Percentiles rank a stretch among this genome's conserved stretches.
Conservation (phyloP, 53 echinoderm and acorn worm species). For the Actinopyga echinites region DNA sequence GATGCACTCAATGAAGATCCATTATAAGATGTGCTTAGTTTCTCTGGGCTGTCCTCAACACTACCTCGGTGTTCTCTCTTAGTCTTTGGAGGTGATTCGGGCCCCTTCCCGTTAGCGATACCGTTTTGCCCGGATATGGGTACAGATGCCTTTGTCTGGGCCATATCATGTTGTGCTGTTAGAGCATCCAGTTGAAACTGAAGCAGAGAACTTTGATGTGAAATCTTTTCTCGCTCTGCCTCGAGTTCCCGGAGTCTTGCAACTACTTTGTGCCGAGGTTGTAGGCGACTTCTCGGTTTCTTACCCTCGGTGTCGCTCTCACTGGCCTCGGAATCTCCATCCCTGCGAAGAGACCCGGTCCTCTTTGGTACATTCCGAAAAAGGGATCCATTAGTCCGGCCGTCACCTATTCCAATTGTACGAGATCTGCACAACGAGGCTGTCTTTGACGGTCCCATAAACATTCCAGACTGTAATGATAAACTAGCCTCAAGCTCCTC, state of each 20-base stretch:
- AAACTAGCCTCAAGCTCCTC: slow-evolving; percentile 84
- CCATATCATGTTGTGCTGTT: slow-evolving; percentile 66
- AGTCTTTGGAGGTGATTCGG: neutral
- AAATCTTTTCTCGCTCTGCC: slow-evolving; percentile 66
- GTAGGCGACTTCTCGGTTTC: slow-evolving; percentile 25
- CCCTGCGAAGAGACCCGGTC: slow-evolving; percentile 15
- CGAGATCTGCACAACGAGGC: slow-evolving; percentile 69
- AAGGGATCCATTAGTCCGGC: neutral
- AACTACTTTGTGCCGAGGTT: slow-evolving; percentile 54
- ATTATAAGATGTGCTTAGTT: slow-evolving; percentile 4
- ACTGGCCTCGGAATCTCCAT: slow-evolving; percentile 10
- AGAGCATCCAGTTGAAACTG: slow-evolving; percentile 86
- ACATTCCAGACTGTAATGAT: slow-evolving; percentile 24
- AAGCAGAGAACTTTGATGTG: slow-evolving; percentile 78
- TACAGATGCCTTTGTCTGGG: slow-evolving; percentile 56
- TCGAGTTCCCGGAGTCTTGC: slow-evolving; percentile 73
- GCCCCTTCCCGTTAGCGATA: neutral
- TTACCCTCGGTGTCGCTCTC: slow-evolving; percentile 29
- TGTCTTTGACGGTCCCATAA: slow-evolving; percentile 27
- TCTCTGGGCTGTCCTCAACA: slow-evolving; percentile 8
- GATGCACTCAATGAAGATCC: neutral
- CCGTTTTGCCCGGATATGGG: slow-evolving; percentile 45
- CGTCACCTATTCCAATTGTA: slow-evolving; percentile 61
- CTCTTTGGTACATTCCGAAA: neutral
- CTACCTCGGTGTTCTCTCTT: neutral